These are phyloP conservation scores for Pollenia amentaria DNA, from an alignment of 2,888 invertebrate genomes.

Conservation along the genomic window DNA sequence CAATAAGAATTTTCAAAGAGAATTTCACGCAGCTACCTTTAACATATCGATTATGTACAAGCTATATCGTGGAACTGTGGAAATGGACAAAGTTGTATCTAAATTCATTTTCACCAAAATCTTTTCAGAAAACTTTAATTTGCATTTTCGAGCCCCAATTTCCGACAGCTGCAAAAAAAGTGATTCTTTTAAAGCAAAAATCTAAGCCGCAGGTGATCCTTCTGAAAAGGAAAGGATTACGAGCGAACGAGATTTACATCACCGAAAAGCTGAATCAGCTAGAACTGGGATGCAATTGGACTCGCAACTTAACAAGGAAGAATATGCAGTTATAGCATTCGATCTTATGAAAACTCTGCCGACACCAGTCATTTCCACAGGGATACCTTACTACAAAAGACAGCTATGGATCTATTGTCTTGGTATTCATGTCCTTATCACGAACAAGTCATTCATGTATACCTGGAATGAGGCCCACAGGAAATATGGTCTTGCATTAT, in stretches of 20 bases:
- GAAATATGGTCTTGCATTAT: too few species aligned
- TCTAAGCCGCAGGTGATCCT: conserved; percentile 50
- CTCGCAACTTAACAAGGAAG: too few species aligned
- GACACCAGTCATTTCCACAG: too few species aligned
- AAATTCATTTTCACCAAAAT: conserved; percentile 55
- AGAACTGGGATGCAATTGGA: conserved; percentile 66
- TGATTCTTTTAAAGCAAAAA: conserved; percentile 51
- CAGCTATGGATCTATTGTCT: too few species aligned
- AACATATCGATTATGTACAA: conserved; percentile 54
- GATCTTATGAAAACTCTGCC: too few species aligned
- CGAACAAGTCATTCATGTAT: too few species aligned
- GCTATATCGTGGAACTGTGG: conserved; percentile 47
- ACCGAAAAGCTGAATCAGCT: conserved; percentile 70
- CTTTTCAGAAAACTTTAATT: too few species aligned
- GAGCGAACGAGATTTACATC: conserved; percentile 62
- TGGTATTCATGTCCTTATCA: too few species aligned
- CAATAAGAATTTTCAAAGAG: conserved; percentile 58
- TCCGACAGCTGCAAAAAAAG: conserved; percentile 62
- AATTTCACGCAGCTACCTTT: conserved; percentile 56
- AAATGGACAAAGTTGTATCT: conserved; percentile 35
- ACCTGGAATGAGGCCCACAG: too few species aligned
- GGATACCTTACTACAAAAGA: too few species aligned
- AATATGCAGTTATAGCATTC: too few species aligned
- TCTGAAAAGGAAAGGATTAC: conserved; percentile 43
- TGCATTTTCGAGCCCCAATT: too few species aligned